Conservation (phyloP, 2,797 vertebrate species). For the Myoxocephalus aenaeus region DNA sequence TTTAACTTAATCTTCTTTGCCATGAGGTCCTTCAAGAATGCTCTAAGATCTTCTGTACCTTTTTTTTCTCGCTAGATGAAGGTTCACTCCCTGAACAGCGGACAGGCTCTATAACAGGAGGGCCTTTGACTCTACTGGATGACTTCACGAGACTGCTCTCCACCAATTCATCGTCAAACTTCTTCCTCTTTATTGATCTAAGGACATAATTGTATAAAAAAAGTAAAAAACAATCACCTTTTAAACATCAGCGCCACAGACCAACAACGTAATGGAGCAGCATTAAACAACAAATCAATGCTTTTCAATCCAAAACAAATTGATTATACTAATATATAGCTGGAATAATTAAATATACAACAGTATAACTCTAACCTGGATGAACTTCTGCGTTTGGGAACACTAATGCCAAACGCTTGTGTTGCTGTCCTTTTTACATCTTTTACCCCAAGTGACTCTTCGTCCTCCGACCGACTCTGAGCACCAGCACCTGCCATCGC, state of each 20-base stretch:
- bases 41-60: conserved; percentile 78
- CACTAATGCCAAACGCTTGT: conserved; percentile 87
- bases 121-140: conserved; percentile 92
- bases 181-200: conserved; percentile 97
- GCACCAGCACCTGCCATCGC: conserved; percentile 85
- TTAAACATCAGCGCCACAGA: not conserved
- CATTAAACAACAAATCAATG: not conserved
- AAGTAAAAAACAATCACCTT: not conserved
- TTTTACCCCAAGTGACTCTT: conserved; percentile 90
- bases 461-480: conserved; percentile 93
- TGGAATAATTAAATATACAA: not conserved
- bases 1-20: not conserved
- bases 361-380: conserved; percentile 85
- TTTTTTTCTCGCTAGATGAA: conserved; percentile 94
- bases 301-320: not conserved
- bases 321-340: not conserved
- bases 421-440: conserved; percentile 87
- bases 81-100: conserved; percentile 92
- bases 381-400: conserved; percentile 96
- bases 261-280: not conserved
- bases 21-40: not conserved
- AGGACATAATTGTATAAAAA: not conserved
- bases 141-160: conserved; percentile 98
- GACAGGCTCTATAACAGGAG: conserved; percentile 89
- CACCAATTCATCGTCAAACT: conserved; percentile 97